Conservation (phyloP, 2,797 vertebrate species). For the Amblyopsis hoosieri region DNA sequence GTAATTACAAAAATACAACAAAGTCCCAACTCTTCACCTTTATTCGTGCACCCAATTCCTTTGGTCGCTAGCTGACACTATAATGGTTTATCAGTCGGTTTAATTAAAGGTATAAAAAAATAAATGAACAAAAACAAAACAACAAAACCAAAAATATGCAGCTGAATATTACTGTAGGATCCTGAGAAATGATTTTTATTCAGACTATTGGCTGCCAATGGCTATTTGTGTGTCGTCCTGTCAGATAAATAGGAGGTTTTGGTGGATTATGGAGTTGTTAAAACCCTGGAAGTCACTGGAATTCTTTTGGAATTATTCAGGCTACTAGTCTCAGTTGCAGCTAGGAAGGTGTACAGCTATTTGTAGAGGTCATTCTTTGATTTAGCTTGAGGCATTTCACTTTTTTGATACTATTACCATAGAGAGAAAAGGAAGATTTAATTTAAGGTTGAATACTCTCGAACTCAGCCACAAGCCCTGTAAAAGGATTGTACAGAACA, state of each 20-base stretch:
- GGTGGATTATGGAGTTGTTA: not conserved
- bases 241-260: conserved; percentile 8
- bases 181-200: conserved; percentile 11
- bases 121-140: not conserved
- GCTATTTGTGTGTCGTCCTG: conserved; percentile 20
- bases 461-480: not conserved
- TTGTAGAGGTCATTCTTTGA: not conserved
- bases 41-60: conserved; percentile 7
- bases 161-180: conserved; percentile 14
- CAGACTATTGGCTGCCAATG: conserved; percentile 17
- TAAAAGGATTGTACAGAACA: not conserved
- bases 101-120: too few species aligned
- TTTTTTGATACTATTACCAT: not conserved
- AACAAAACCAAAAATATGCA: conserved; percentile 11
- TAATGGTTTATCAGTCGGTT: too few species aligned
- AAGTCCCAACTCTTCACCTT: conserved; percentile 38
- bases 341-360: not conserved
- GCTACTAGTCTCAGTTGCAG: not conserved
- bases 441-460: not conserved
- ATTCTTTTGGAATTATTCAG: not conserved
- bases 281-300: too few species aligned
- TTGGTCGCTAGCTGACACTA: too few species aligned
- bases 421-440: not conserved
- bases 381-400: not conserved
- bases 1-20: conserved; percentile 77